phyloP scores from a whole-genome alignment of 2,797 vertebrate genomes.

The Cynodonichthys magdalenae region DNA sequence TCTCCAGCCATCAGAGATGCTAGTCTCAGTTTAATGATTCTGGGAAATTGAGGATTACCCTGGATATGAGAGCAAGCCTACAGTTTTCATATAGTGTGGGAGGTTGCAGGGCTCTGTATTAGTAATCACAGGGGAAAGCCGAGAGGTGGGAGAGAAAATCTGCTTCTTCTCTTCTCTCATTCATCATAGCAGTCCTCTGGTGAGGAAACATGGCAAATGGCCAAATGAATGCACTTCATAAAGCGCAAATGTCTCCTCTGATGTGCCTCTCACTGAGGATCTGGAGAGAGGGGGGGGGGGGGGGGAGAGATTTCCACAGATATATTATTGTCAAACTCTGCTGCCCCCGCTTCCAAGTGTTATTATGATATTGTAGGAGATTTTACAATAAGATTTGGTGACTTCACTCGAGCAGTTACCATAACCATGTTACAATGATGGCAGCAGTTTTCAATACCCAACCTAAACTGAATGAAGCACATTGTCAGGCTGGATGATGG shows the following conservation, averaged over 20 bases:
- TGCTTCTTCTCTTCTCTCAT: constrained; percentile 84
- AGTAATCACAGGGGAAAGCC: constrained; percentile 83
- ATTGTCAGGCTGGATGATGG: constrained; percentile 73
- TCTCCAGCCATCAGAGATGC: constrained; percentile 80
- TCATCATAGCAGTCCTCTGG: constrained; percentile 84
- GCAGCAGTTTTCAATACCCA: constrained; percentile 74
- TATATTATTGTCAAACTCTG: constrained; percentile 83
- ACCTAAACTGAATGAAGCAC: constrained; percentile 75
- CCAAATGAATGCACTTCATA: constrained; percentile 85
- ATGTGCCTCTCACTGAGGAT: constrained; percentile 81
- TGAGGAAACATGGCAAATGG: constrained; percentile 84
- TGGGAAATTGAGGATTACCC: constrained; percentile 84
- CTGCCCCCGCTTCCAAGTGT: constrained; percentile 80
- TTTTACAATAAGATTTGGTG: constrained; percentile 82
- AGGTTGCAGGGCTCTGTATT: constrained; percentile 83
- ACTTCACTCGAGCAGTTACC: constrained; percentile 79
- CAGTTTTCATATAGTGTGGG: constrained; percentile 84
- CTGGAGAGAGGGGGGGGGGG: constrained; percentile 65
- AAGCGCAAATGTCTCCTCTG: constrained; percentile 84
- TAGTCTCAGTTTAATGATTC: constrained; percentile 84
- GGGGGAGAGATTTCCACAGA: constrained; percentile 80
- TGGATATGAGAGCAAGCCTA: constrained; percentile 83
- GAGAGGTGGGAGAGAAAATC: constrained; percentile 85
- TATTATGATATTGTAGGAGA: constrained; percentile 82
- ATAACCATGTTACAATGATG: constrained; percentile 80